Conservation (phyloP, 2,888 invertebrate genomes). For the Acleris sparsana region DNA sequence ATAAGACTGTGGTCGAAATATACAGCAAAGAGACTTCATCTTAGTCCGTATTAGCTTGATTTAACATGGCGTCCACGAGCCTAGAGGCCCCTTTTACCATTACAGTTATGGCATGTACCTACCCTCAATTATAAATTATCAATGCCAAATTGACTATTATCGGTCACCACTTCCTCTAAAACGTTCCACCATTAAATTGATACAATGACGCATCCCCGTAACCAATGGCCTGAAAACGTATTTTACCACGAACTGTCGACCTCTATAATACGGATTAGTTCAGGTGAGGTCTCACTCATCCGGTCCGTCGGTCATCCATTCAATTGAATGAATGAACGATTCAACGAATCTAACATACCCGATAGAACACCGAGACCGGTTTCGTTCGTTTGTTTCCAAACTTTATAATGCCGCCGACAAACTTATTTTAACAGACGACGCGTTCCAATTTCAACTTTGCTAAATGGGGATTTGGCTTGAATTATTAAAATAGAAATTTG, state of each 20-base stretch:
- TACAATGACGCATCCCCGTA: constrained; percentile 18
- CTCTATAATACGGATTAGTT: constrained; percentile 58
- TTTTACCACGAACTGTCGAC: constrained; percentile 44
- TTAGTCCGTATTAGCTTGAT: no score
- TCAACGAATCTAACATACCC: constrained; percentile 33
- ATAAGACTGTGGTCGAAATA: no score
- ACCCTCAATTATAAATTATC: not conserved
- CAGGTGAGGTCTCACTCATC: constrained; percentile 55
- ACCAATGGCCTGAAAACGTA: constrained; percentile 30
- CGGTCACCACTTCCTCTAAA: not conserved
- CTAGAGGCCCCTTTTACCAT: no score
- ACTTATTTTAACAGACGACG: constrained; percentile 13
- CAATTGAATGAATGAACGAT: constrained; percentile 54
- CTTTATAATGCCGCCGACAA: constrained; percentile 28
- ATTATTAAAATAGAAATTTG: constrained; percentile 30
- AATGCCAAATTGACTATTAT: not conserved
- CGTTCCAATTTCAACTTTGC: constrained; percentile 32
- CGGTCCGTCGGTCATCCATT: constrained; percentile 57
- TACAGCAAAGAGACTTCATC: no score
- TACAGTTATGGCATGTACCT: no score
- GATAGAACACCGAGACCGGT: constrained; percentile 36
- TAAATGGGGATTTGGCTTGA: constrained; percentile 26
- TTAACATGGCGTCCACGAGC: no score
- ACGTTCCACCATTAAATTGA: not conserved
- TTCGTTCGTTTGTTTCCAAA: constrained; percentile 35